Base-by-base conservation (phyloP, 2,888 invertebrate species). In the Melanophora roralis region DNA sequence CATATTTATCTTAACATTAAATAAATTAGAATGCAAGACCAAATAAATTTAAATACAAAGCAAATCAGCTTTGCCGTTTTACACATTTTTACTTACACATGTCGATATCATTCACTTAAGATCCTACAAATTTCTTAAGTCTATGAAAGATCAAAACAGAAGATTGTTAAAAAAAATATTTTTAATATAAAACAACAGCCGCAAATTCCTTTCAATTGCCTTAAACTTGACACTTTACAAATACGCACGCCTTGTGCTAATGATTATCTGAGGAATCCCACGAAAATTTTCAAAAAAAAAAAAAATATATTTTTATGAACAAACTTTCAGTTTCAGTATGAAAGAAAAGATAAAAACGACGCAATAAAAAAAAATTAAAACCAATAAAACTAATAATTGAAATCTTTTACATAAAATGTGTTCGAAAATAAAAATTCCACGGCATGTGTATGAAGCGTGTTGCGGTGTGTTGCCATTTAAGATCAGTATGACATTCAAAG, bases 111-210 rank as follows among this genome's bases (percentile, higher is more conserved):
- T n/a, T n/a, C n/a, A n/a, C n/a, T 27, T 27, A 27, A 3, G 6
- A 27, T 27, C 27, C 27, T 27, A 3, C 6, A 6, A 27, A 27
- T 27, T 6, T 6, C 27, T 27, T 6, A 5, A 27, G 27, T 27
- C 27, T 5, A 27, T 6, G 27, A 27, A 27, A 27, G 27, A 27
- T 27, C 27, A 27, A 5, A n/a, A n/a, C n/a, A n/a, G n/a, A n/a
- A n/a, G n/a, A n/a, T n/a, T n/a, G n/a, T n/a, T n/a, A n/a, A n/a
- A 27, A 27, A 27, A 55, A 55, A 53, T 34, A 43, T 43, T 40
- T 12, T 8, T 16, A 47, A 57, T 23, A 23, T 59, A 69, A 76
- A 55, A 57, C 11, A 77, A 77, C 76, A 77, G 69, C 76, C 69
- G 69, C 57, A 62, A 67, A 53, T 27, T 32, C 16, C 3, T 51